Evolutionary conservation across 2,113 vertebrate genomes (phyloP).

Genomic region (Megaleporinus macrocephalus): DNA sequence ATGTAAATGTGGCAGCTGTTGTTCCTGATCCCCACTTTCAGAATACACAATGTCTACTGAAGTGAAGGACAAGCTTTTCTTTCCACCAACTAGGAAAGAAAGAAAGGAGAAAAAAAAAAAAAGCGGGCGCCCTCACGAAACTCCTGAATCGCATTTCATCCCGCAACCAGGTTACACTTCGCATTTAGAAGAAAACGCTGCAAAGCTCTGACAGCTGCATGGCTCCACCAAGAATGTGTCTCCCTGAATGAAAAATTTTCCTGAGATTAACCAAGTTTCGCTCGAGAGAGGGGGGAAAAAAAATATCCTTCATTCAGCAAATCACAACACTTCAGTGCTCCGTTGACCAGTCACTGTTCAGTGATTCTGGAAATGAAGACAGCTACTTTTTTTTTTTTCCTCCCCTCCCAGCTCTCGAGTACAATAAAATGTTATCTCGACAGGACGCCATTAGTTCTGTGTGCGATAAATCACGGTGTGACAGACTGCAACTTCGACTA

Average conservation of each 20-base stretch:
- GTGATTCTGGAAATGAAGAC: conserved; percentile 52
- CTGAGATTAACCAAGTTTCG: conserved; percentile 61
- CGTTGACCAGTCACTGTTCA: conserved; percentile 39
- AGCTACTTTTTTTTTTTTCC: conserved; percentile 30
- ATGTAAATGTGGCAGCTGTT: conserved; percentile 61
- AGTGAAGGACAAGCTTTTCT: conserved; percentile 55
- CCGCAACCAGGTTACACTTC: conserved; percentile 36
- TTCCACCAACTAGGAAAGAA: conserved; percentile 30
- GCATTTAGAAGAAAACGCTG: conserved; percentile 40
- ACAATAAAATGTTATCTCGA: conserved; percentile 72
- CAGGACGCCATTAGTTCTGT: conserved; percentile 61
- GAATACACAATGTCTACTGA: conserved; percentile 52
- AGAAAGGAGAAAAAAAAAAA: conserved; percentile 11
- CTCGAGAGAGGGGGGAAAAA: conserved; percentile 35
- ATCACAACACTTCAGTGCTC: conserved; percentile 43
- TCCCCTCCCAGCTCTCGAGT: conserved; percentile 59
- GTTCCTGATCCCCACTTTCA: conserved; percentile 54
- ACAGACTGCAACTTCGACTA: conserved; percentile 72
- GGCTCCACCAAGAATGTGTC: conserved; percentile 39
- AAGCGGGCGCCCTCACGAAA: not conserved
- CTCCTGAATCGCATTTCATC: conserved; percentile 33
- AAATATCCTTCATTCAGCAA: conserved; percentile 40
- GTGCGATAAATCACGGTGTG: conserved; percentile 76
- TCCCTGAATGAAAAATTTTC: conserved; percentile 47
- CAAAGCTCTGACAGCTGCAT: conserved; percentile 53